Evolutionary conservation across 2,113 vertebrate species (phyloP), one percentile per base, ranked within the genome.

Genomic region (Aleadryas rufinucha): DNA sequence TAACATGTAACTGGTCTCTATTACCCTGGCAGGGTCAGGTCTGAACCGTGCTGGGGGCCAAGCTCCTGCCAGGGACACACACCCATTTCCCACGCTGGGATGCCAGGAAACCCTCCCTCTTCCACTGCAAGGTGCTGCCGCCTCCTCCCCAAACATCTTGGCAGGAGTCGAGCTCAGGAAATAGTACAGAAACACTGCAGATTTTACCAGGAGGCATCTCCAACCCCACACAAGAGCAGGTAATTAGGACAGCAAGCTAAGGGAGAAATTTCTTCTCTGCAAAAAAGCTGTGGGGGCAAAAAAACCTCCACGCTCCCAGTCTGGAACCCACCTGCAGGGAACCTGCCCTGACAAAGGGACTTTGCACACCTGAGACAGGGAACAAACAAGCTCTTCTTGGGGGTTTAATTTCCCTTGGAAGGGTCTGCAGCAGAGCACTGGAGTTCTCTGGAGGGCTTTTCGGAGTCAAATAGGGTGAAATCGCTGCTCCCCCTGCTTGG

Each of bases 51-150:
- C 21, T 2, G 4, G n/a, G 16, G n/a, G 24, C 44, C 33, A 54
- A 37, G 24, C 26, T 49, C 2, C 5, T 50, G 56, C 63, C 0
- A 1, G 44, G 14, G 17, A 52, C 42, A 74, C 1, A 7, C 50
- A 57, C 12, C 28, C 26, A 35, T 2, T 89, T 89, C 35, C 26
- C 64, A 59, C 0, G 0, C 30, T 0, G 0, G 31, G 28, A 81
- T 23, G 65, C 23, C 5, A 28, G 50, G 75, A 90, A 85, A 52
- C 37, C 47, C 64, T 83, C 14, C 39, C 45, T 68, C 28, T 68
- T 57, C 45, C 2, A 3, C 39, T 52, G 49, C 61, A 60, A 78
- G 47, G 78, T 79, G 60, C 60, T 50, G 56, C 61, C 0, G 1
- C 65, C 49, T 81, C 70, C 69, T 87, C 70, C 61, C 56, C 65